Evolutionary conservation across 2,888 invertebrate genomes (phyloP).

Genomic region (Cheilosia grossa): DNA sequence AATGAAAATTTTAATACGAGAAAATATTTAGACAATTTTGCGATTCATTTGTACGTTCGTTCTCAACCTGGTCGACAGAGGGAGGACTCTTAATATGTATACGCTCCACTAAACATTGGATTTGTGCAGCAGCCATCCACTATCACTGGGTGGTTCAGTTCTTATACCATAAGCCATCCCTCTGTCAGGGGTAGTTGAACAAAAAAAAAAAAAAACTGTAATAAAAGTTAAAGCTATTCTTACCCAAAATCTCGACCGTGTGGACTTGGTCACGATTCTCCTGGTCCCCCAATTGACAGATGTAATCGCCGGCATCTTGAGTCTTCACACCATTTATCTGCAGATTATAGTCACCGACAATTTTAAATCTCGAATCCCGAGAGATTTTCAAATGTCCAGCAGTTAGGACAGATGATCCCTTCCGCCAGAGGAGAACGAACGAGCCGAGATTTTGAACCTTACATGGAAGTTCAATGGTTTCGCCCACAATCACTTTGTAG

Average conservation of each 20-base stretch:
- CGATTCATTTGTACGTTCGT: conserved; percentile 7
- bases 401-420: conserved; percentile 88
- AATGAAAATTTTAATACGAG: conserved; percentile 73
- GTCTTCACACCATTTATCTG: conserved; percentile 89
- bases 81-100: conserved; percentile 1
- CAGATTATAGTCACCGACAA: conserved; percentile 88
- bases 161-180: conserved; percentile 56
- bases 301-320: conserved; percentile 89
- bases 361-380: conserved; percentile 87
- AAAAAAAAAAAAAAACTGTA: background rate
- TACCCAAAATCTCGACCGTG: conserved; percentile 88
- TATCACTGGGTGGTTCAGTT: conserved; percentile 8
- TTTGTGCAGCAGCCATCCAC: background rate
- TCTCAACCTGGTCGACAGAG: conserved; percentile 4
- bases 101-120: conserved; percentile 15
- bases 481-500: conserved; percentile 90
- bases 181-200: background rate
- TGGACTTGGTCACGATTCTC: conserved; percentile 88
- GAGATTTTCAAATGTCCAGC: conserved; percentile 89
- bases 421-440: conserved; percentile 87
- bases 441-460: conserved; percentile 90
- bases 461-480: conserved; percentile 90
- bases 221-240: conserved; percentile 7
- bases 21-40: conserved; percentile 69
- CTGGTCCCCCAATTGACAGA: conserved; percentile 89